Evolutionary conservation across 1,140 invertebrate species (phyloP).

Genomic region (Choristoneura fumiferana): DNA sequence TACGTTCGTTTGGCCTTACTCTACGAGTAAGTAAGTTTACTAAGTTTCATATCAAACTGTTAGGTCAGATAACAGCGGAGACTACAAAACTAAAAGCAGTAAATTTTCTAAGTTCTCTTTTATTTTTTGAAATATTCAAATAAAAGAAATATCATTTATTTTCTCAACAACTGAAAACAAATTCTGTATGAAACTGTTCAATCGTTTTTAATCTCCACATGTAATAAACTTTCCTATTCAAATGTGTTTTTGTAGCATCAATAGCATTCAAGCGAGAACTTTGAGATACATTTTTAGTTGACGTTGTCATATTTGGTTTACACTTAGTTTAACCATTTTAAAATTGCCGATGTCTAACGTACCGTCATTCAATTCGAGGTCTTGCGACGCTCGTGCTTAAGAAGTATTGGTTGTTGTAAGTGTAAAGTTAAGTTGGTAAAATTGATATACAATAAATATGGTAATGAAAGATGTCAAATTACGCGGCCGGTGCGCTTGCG

Average conservation of each 20-base stretch:
- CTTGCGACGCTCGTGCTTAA: slow-evolving; percentile 18
- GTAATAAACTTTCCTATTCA: too few species aligned
- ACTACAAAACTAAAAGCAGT: too few species aligned
- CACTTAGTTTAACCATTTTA: slow-evolving; percentile 23
- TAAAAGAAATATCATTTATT: too few species aligned
- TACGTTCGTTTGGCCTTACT: too few species aligned
- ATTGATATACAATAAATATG: slow-evolving; percentile 26
- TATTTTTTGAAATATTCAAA: too few species aligned
- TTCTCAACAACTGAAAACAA: too few species aligned
- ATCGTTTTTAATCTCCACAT: too few species aligned
- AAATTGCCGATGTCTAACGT: neutral
- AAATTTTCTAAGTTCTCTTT: too few species aligned
- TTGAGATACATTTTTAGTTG: slow-evolving; percentile 30
- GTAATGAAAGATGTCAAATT: slow-evolving; percentile 46
- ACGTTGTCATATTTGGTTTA: slow-evolving; percentile 44
- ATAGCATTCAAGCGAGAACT: slow-evolving; percentile 8
- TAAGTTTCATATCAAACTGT: too few species aligned
- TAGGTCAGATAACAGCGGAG: too few species aligned
- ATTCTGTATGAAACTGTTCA: too few species aligned
- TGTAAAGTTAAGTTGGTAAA: neutral
- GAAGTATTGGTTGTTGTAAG: slow-evolving; percentile 16
- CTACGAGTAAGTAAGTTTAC: too few species aligned
- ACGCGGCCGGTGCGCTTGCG: slow-evolving; percentile 32
- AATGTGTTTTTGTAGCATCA: neutral
- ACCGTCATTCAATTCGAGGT: slow-evolving; percentile 20